Percentiles rank a stretch among this genome's conserved stretches.
These are phyloP conservation scores for Oenanthe oenanthe DNA, from an alignment of 2,113 vertebrate species.

Conservation along the genomic window DNA sequence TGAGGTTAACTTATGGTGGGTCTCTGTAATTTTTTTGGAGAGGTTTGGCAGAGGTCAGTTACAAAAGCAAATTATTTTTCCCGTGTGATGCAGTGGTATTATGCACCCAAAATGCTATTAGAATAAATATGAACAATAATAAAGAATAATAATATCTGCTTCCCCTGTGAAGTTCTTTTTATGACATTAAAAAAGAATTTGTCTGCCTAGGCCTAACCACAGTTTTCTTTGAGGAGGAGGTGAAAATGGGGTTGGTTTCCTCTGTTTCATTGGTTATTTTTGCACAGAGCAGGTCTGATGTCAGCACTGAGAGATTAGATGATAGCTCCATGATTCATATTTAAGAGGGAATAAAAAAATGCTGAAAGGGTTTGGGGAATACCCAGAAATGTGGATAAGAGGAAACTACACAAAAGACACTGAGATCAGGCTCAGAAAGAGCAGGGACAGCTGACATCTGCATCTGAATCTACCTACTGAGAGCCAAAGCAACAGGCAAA, in stretches of 20 bases:
- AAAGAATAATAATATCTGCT: background rate
- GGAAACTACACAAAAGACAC: background rate
- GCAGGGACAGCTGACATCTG: background rate
- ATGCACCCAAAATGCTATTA: background rate
- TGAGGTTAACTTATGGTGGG: background rate
- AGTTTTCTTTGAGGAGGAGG: background rate
- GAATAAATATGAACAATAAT: background rate
- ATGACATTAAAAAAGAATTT: background rate
- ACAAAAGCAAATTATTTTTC: background rate
- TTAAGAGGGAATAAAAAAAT: background rate
- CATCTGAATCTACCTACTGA: background rate
- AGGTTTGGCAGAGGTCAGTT: background rate
- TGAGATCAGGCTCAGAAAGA: background rate
- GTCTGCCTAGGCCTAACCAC: background rate
- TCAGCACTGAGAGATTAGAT: background rate
- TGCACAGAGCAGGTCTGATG: background rate
- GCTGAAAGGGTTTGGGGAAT: background rate
- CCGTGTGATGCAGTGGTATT: background rate
- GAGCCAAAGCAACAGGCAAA: background rate
- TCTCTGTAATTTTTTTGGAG: background rate
- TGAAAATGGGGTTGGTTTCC: background rate
- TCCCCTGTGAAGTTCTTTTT: background rate
- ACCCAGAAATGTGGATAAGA: background rate
- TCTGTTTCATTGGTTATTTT: background rate
- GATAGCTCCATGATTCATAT: slow-evolving; percentile 4